Evolutionary conservation across 30 jellyfish, hydroid and myxozoan species (phyloP).

Genomic region (Hydractinia echinata): DNA sequence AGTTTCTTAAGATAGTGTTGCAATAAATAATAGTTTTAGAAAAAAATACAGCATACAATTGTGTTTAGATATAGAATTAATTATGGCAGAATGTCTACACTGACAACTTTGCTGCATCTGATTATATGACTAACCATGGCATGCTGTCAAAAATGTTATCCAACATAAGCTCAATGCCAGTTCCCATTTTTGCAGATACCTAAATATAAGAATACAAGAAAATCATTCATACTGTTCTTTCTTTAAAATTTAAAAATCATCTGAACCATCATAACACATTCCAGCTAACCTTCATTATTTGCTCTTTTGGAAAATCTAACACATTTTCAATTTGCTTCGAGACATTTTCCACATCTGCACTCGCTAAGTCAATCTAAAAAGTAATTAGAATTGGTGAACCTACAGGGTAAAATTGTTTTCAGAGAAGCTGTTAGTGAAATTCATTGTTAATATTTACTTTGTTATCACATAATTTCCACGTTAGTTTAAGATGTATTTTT

Average conservation of each 20-base stretch:
- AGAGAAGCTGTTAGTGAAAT: no score
- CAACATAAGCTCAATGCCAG: slow-evolving; percentile 60
- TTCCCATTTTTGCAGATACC: slow-evolving; percentile 91
- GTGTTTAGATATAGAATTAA: no score
- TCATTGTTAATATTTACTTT: no score
- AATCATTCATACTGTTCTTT: no score
- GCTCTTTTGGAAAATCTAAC: slow-evolving; percentile 61
- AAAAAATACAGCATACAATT: no score
- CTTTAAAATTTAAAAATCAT: not conserved
- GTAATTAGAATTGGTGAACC: not conserved
- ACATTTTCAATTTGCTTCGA: slow-evolving; percentile 65
- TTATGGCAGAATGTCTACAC: no score
- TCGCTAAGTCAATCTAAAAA: slow-evolving; percentile 63
- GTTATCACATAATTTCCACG: no score
- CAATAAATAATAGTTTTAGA: no score
- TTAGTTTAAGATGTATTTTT: no score
- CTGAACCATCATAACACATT: not conserved
- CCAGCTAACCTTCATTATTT: slow-evolving; percentile 43
- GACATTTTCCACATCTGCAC: slow-evolving; percentile 68
- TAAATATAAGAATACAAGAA: not conserved
- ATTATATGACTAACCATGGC: slow-evolving; percentile 42
- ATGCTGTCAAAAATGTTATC: slow-evolving; percentile 40
- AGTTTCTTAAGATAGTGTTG: no score
- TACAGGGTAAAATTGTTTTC: not conserved
- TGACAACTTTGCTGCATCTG: no score